A percentile compares a stretch with the other conserved stretches of the same genome.
Evolutionary conservation across 2,113 vertebrate species (phyloP).

Genomic region (Typhlomys cinereus): DNA sequence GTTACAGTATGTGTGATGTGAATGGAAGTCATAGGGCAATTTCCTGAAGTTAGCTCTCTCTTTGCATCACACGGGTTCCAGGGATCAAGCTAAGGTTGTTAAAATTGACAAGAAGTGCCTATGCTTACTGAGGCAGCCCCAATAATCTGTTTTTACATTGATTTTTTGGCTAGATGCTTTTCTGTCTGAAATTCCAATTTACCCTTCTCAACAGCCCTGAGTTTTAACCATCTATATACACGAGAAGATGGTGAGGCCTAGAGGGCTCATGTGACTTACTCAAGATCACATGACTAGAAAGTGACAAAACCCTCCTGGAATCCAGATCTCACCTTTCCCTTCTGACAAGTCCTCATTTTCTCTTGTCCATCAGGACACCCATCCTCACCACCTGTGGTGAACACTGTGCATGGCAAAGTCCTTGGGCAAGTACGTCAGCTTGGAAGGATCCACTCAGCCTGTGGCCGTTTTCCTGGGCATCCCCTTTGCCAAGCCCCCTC

Average conservation of each 20-base stretch:
- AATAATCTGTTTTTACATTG: no score
- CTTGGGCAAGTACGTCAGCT: not conserved
- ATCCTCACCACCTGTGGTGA: slow-evolving; percentile 77
- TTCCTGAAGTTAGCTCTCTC: no score
- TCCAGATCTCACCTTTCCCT: accelerated
- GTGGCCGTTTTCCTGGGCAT: not conserved
- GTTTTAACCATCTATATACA: not conserved
- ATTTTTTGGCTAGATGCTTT: not conserved
- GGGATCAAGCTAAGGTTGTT: no score
- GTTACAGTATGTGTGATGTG: no score
- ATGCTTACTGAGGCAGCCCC: no score
- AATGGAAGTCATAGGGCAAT: no score
- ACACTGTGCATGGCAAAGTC: slow-evolving; percentile 68
- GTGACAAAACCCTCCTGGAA: not conserved
- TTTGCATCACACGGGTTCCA: no score
- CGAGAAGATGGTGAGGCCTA: not conserved
- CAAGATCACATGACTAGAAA: not conserved
- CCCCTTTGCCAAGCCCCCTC: slow-evolving; percentile 1
- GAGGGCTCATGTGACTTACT: not conserved
- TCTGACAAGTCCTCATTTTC: not conserved
- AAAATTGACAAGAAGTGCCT: no score
- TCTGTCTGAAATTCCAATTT: not conserved
- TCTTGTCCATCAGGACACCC: not conserved
- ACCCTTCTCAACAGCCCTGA: not conserved
- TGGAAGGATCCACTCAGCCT: not conserved